Percentiles rank a stretch among this genome's conserved stretches.
phyloP scores from a whole-genome alignment of 30 jellyfish, hydroid and myxozoan species.

The Hydractinia symbiolongicarpus region DNA sequence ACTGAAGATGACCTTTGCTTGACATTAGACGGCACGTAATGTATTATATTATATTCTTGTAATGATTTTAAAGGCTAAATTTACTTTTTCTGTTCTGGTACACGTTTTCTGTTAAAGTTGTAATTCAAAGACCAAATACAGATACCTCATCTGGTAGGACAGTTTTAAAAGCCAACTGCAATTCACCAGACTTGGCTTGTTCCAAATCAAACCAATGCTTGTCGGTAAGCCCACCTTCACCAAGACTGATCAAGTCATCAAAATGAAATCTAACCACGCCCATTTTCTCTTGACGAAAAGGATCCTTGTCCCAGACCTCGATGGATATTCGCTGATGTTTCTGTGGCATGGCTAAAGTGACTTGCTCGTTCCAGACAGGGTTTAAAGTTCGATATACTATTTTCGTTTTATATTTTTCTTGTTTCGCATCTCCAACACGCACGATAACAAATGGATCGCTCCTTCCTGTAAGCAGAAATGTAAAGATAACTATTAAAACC shows the following conservation, averaged over 20 bases:
- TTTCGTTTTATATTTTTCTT: slow-evolving; percentile 74
- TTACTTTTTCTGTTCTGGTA: too few species aligned
- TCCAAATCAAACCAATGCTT: slow-evolving; percentile 80
- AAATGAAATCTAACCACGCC: slow-evolving; percentile 61
- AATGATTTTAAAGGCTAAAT: too few species aligned
- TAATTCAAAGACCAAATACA: background rate
- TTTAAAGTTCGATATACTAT: slow-evolving; percentile 79
- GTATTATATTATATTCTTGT: too few species aligned
- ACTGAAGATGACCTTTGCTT: too few species aligned
- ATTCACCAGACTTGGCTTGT: slow-evolving; percentile 69
- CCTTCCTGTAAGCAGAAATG: slow-evolving; percentile 48
- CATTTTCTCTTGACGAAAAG: slow-evolving; percentile 88
- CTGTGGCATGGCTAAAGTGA: slow-evolving; percentile 95
- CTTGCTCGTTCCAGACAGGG: slow-evolving; percentile 98
- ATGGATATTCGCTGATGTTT: slow-evolving; percentile 62
- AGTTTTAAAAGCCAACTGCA: slow-evolving; percentile 55
- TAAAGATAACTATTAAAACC: background rate
- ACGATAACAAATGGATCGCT: slow-evolving; percentile 91
- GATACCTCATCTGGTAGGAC: slow-evolving; percentile 42
- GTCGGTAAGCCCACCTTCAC: slow-evolving; percentile 38
- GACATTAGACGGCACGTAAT: too few species aligned
- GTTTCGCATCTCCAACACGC: slow-evolving; percentile 72
- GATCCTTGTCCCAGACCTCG: slow-evolving; percentile 96
- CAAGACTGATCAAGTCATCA: slow-evolving; percentile 43
- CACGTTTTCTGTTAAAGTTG: too few species aligned